phyloP scores from a whole-genome alignment of 2,888 invertebrate genomes.

The Artemia sinica region DNA sequence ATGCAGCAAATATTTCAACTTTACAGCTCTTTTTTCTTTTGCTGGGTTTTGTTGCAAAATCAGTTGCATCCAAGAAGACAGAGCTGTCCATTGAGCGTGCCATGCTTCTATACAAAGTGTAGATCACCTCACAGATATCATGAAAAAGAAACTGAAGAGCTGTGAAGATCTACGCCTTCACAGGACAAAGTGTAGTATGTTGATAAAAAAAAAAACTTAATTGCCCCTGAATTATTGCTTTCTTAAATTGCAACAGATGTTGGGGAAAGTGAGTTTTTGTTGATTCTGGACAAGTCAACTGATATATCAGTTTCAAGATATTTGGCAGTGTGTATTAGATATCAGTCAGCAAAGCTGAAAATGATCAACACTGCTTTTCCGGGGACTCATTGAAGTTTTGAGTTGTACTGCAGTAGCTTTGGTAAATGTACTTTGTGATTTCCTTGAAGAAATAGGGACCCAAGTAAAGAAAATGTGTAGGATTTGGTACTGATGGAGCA shows the following conservation, averaged over 20 bases:
- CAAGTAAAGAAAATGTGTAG: background rate
- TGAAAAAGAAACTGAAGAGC: background rate
- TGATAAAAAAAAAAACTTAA: slow-evolving; percentile 26
- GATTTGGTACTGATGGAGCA: background rate
- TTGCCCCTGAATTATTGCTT: slow-evolving; percentile 25
- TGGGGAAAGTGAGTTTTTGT: slow-evolving; percentile 24
- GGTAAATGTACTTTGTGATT: background rate
- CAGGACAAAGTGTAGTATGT: slow-evolving; percentile 26
- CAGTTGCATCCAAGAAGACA: background rate
- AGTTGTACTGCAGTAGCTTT: background rate
- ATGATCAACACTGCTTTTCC: slow-evolving; percentile 26
- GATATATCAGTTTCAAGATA: slow-evolving; percentile 26
- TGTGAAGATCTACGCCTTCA: slow-evolving; percentile 23
- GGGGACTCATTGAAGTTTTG: slow-evolving; percentile 25
- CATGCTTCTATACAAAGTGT: background rate
- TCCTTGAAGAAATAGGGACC: slow-evolving; percentile 1
- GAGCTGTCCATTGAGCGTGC: background rate
- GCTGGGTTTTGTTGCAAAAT: slow-evolving; percentile 1
- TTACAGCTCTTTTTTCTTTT: no score
- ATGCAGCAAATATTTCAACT: no score
- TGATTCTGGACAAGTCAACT: slow-evolving; percentile 27
- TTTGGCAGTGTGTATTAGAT: slow-evolving; percentile 26
- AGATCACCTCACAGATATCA: slow-evolving; percentile 10
- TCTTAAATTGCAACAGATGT: slow-evolving; percentile 26
- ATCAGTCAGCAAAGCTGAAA: slow-evolving; percentile 24